Evolutionary conservation across 2,797 vertebrate species (phyloP), one percentile per base, ranked within the genome.

Genomic region (Chelon auratus): DNA sequence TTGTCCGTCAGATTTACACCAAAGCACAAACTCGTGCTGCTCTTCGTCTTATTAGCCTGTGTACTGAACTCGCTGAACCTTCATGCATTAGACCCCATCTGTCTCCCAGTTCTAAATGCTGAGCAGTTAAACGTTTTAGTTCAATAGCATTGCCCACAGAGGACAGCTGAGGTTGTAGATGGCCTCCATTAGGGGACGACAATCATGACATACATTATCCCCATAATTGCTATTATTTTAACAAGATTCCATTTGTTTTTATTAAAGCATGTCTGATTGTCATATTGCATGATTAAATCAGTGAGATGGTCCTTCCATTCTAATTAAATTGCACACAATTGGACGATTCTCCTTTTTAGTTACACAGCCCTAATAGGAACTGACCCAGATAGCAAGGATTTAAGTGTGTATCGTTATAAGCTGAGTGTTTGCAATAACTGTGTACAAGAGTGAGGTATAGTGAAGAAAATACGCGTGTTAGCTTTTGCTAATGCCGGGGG

Each of bases 171-270:
- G 67, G 63, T 72, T 54, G 70, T 75, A 67, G 72, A 85, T 68
- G 62, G 54, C 70, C 63, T 79, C 40, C 42, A 79, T 83, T 83
- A 81, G 62, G 66, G 70, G 68, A 68, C 4, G 0, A 24, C 20
- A 5, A 36, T 84, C 60, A 24, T 84, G 80, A 65, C 74, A 60
- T 78, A 51, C 64, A 81, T 80, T 77, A 79, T 68, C 78, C 65
- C 64, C 42, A 9, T 82, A 79, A 84, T 90, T 78, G 65, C 62
- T 72, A 85, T 87, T 87, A 87, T 85, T 90, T 78, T 85, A 85
- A 89, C 85, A 79, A 77, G 80, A 86, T 86, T 87, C 56, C 40
- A 80, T 90, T 87, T 86, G 61, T 82, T 84, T 85, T 81, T 87
- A 84, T 87, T 82, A 85, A 88, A 77, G 74, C 64, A 79, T 39